A percentile compares a stretch with the other conserved stretches of the same genome.
Evolutionary conservation across 1,140 invertebrate species (phyloP).

Genomic region (Philopotamus ludificatus): DNA sequence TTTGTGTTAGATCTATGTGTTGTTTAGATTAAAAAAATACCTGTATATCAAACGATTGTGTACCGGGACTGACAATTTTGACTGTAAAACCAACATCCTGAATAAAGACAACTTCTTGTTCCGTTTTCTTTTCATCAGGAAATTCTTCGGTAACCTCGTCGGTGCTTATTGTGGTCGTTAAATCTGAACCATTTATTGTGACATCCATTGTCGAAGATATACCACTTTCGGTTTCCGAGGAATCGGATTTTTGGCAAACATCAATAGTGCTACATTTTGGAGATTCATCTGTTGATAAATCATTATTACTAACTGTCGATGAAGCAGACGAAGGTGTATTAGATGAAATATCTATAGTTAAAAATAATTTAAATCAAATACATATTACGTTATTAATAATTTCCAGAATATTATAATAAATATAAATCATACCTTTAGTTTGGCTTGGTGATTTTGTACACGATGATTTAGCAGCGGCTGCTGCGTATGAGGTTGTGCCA

Average conservation of each 20-base stretch:
- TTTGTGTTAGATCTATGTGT: constrained; percentile 2
- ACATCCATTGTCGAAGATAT: constrained; percentile 15
- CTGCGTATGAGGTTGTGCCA: constrained; percentile 34
- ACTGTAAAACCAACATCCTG: constrained; percentile 93
- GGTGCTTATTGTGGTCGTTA: constrained; percentile 35
- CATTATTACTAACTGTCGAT: background rate
- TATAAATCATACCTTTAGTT: too few relatives aligned
- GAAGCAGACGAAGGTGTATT: background rate
- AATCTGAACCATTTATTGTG: constrained; percentile 12
- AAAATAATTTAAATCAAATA: too few relatives aligned
- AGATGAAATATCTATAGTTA: background rate
- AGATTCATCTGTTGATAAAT: constrained; percentile 11
- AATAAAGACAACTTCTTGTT: constrained; percentile 84
- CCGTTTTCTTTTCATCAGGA: constrained; percentile 62
- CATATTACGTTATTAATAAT: background rate
- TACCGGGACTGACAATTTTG: constrained; percentile 84
- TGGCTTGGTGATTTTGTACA: constrained; percentile 10
- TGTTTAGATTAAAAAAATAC: constrained; percentile 49
- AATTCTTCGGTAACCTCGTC: constrained; percentile 58
- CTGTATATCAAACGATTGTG: constrained; percentile 90
- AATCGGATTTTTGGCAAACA: constrained; percentile 25
- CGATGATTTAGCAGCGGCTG: constrained; percentile 33
- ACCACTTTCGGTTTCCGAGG: constrained; percentile 18
- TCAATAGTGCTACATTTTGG: constrained; percentile 6
- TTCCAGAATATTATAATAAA: too few relatives aligned